Conservation (phyloP, 2,113 vertebrate species). For the Dicrurus megarhynchus region DNA sequence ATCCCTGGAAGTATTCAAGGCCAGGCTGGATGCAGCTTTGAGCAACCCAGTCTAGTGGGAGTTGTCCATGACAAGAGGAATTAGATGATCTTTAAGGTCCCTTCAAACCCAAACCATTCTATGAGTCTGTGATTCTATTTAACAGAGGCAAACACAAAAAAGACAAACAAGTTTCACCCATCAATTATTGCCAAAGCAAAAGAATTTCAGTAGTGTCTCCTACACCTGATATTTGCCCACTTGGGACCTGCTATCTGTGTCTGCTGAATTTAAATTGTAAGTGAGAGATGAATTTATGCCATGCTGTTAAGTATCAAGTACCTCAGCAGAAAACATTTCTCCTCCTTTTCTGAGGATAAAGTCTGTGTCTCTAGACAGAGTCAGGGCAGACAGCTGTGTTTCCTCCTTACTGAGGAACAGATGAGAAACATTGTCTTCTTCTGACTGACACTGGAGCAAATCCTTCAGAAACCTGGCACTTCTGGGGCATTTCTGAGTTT, state of each 20-base stretch:
- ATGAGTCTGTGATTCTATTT: not conserved
- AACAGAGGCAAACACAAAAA: not conserved
- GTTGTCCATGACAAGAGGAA: not conserved
- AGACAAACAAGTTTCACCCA: not conserved
- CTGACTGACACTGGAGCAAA: not conserved
- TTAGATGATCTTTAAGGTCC: not conserved
- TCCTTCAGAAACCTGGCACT: not conserved
- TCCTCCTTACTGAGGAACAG: not conserved
- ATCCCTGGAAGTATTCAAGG: not conserved
- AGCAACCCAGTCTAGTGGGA: not conserved
- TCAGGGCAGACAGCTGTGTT: not conserved
- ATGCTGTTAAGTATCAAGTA: not conserved
- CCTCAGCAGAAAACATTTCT: not conserved
- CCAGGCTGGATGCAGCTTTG: not conserved
- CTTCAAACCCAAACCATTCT: not conserved
- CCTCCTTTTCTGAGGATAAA: not conserved
- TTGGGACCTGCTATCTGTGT: not conserved
- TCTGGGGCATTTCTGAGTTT: not conserved
- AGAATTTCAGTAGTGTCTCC: not conserved
- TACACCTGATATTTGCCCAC: not conserved
- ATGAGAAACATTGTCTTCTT: not conserved
- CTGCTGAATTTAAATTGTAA: not conserved
- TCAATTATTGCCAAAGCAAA: not conserved
- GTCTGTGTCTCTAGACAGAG: not conserved
- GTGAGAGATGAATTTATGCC: not conserved